These are phyloP conservation scores for Rhagoletis zephyria DNA, from an alignment of 1,140 invertebrate species.

Conservation along the genomic window DNA sequence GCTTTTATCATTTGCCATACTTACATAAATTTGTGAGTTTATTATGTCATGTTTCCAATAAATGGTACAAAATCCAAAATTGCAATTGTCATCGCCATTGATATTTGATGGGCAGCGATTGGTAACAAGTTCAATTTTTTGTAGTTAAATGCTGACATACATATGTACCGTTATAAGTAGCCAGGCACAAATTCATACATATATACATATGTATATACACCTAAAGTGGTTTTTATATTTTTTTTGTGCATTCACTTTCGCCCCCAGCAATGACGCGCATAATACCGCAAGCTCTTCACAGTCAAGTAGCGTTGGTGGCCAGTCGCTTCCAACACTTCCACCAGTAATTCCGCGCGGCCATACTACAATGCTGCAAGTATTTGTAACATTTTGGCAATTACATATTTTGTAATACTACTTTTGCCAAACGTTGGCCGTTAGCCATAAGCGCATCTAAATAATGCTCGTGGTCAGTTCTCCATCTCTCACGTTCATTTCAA, in stretches of 20 bases:
- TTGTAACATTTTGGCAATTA: conserved; percentile 24
- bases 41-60: background rate
- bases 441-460: background rate
- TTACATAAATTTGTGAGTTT: background rate
- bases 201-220: background rate
- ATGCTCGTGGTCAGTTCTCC: background rate
- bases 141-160: no score
- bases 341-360: background rate
- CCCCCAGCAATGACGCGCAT: no score
- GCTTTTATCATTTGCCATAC: background rate
- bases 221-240: no score
- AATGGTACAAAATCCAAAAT: background rate
- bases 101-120: background rate
- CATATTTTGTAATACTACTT: conserved; percentile 49
- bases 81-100: conserved; percentile 34
- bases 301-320: no score
- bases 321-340: background rate
- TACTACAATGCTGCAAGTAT: background rate
- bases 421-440: background rate
- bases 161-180: no score
- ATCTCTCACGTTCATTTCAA: background rate
- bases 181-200: background rate
- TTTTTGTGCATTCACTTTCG: conserved; percentile 14
- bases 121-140: background rate
- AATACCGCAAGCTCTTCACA: no score